A percentile compares a stretch with the other conserved stretches of the same genome.
These are phyloP conservation scores for Apteryx mantelli DNA, from an alignment of 2,113 vertebrate genomes.

Conservation along the genomic window DNA sequence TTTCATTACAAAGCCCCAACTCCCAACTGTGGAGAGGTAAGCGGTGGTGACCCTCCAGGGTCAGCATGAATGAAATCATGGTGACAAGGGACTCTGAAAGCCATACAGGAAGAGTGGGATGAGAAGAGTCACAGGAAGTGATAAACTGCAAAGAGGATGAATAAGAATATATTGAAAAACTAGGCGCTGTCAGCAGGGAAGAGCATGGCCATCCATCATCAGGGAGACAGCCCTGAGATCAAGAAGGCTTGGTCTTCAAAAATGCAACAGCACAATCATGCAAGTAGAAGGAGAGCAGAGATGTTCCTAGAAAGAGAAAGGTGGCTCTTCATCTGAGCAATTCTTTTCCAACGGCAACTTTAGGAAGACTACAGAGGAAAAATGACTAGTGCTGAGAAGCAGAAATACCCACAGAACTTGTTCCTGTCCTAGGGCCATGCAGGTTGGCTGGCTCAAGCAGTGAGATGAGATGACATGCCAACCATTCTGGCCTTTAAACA, in stretches of 20 bases:
- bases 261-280: accelerated
- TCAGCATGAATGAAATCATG: not conserved
- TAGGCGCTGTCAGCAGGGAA: not conserved
- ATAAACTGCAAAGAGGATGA: not conserved
- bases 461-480: not conserved
- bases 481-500: not conserved
- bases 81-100: not conserved
- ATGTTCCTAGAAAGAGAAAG: not conserved
- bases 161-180: not conserved
- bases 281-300: not conserved
- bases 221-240: not conserved
- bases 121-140: not conserved
- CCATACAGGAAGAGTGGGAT: not conserved
- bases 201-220: accelerated
- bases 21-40: constrained; percentile 36
- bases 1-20: constrained; percentile 54
- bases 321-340: accelerated
- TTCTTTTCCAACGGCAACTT: not conserved
- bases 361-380: not conserved
- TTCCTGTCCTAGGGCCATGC: accelerated
- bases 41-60: not conserved
- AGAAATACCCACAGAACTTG: not conserved
- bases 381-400: not conserved
- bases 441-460: not conserved
- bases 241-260: not conserved